phyloP scores from a whole-genome alignment of 2,888 invertebrate genomes.

The Drosophila rellima region DNA sequence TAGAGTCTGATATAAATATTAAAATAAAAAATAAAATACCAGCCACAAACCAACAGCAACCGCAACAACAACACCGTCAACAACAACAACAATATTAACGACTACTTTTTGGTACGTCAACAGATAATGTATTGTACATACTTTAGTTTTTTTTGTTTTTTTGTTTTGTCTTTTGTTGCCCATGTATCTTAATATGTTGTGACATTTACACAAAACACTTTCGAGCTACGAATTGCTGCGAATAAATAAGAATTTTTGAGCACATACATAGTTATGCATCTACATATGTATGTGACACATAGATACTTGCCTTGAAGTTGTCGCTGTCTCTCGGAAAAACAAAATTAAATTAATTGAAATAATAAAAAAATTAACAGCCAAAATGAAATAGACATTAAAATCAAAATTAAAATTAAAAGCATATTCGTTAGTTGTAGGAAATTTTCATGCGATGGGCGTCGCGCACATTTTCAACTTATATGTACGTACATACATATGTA shows the following conservation, averaged over 20 bases:
- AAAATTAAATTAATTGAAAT: not conserved
- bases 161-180: slow-evolving; percentile 10
- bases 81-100: slow-evolving; percentile 57
- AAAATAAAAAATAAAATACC: slow-evolving; percentile 68
- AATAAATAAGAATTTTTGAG: slow-evolving; percentile 12
- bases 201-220: slow-evolving; percentile 36
- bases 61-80: slow-evolving; percentile 24
- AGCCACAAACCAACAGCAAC: slow-evolving; percentile 29
- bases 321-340: slow-evolving; percentile 23
- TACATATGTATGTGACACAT: slow-evolving; percentile 35
- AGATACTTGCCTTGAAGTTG: slow-evolving; percentile 56
- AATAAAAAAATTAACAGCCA: slow-evolving; percentile 23
- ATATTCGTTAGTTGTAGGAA: slow-evolving; percentile 36
- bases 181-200: slow-evolving; percentile 48
- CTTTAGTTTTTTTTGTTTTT: slow-evolving; percentile 21
- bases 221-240: slow-evolving; percentile 11
- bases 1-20: slow-evolving; percentile 79
- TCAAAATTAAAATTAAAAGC: slow-evolving; percentile 53
- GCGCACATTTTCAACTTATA: slow-evolving; percentile 51
- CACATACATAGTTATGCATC: slow-evolving; percentile 6
- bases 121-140: slow-evolving; percentile 65
- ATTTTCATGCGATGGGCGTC: slow-evolving; percentile 69
- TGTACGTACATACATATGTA: slow-evolving; percentile 4
- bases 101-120: slow-evolving; percentile 72
- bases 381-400: slow-evolving; percentile 50